Evolutionary conservation across 2,113 vertebrate species (phyloP), one percentile per base, ranked within the genome.

Genomic region (Sisor rabdophorus): DNA sequence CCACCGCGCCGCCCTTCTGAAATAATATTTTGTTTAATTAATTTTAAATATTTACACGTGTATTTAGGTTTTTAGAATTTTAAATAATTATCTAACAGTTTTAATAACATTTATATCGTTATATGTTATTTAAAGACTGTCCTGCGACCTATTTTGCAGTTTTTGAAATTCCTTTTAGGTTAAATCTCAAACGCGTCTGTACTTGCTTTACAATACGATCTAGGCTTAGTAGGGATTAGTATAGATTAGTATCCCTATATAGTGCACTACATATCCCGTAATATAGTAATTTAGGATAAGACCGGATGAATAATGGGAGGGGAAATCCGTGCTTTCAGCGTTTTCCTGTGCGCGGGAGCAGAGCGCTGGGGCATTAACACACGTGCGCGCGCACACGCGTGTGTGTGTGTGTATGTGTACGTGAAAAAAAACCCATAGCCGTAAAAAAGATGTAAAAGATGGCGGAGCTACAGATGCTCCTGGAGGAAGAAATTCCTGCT

Each of bases 381-480:
- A 30, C n/a, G 67, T 59, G 79, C 59, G 85, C 82, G 65, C 20
- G 36, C 40, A 40, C 7, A 16, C 2, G n/a, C 15, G n/a, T 6
- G 36, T 22, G 32, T n/a, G 59, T 19, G 61, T 40, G 32, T 44
- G 36, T 65, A n/a, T 20, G 61, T 44, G n/a, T 22, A 47, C 22
- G n/a, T 48, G 13, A 52, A 17, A 52, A 36, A 79, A 73, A 78
- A 60, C 2, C 19, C 17, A n/a, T 8, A 44, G 55, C 10, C 19
- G 40, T 58, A 19, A 73, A 56, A 11, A 80, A 77, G 81, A 94
- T 94, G 94, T 95, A 92, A 97, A 78, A 96, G 93, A 97, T 97
- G 95, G 95, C 95, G 95, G 96, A 97, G 94, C 88, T 97, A 79
- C 95, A 96, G 89, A 96, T 97, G 96, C 93, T 98, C 90, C 90